Evolutionary conservation across 2,797 vertebrate species (phyloP).

Genomic region (Thripadectes ignobilis): DNA sequence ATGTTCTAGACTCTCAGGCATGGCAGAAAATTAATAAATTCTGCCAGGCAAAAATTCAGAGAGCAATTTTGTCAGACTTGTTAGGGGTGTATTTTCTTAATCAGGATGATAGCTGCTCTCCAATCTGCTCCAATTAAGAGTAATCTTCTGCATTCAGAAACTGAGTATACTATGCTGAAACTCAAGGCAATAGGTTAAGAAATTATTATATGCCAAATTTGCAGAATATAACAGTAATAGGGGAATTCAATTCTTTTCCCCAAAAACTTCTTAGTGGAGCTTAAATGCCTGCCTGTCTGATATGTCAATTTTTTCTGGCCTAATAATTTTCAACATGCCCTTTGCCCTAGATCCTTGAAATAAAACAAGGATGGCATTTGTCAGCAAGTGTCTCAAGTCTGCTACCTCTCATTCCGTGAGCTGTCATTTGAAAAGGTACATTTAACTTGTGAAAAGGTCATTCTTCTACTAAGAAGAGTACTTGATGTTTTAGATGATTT

Average conservation of each 20-base stretch:
- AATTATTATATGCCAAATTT: not conserved
- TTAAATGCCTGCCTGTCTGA: constrained; percentile 6
- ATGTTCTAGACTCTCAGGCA: not conserved
- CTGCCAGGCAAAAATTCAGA: not conserved
- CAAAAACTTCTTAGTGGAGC: not conserved
- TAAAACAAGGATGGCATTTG: constrained; percentile 52
- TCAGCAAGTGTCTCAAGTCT: constrained; percentile 51
- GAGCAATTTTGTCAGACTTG: not conserved
- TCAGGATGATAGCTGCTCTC: not conserved
- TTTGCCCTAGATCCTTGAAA: constrained; percentile 43
- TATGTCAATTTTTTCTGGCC: not conserved
- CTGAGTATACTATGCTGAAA: not conserved
- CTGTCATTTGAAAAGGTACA: constrained; percentile 46
- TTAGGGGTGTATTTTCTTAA: not conserved
- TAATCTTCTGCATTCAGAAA: not conserved
- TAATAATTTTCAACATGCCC: not conserved
- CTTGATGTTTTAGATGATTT: constrained; percentile 4
- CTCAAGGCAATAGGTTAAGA: not conserved
- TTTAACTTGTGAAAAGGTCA: constrained; percentile 57
- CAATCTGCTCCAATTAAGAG: not conserved
- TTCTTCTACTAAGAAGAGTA: constrained; percentile 12
- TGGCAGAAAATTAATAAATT: not conserved
- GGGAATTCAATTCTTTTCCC: not conserved
- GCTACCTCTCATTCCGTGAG: constrained; percentile 29
- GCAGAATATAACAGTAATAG: not conserved